Conservation (phyloP, 2,888 invertebrate species). For the Diaphora mendica region DNA sequence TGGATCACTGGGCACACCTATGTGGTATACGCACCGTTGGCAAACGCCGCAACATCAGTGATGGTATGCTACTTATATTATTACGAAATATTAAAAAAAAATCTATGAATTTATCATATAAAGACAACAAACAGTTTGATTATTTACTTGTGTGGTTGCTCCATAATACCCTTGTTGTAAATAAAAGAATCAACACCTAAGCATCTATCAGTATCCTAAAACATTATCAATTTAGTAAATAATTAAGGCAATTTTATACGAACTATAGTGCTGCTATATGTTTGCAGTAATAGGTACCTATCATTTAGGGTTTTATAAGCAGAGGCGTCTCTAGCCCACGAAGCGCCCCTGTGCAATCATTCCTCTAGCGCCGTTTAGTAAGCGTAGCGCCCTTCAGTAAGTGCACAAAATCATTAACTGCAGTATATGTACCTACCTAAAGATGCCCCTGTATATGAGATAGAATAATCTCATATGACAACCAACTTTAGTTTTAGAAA, state of each 20-base stretch:
- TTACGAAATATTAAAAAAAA: not conserved
- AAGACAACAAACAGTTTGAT: not conserved
- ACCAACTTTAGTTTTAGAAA: not conserved
- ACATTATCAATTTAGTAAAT: too few relatives aligned
- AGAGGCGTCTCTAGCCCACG: too few relatives aligned
- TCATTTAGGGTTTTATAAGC: not conserved
- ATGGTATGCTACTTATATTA: conserved; percentile 88
- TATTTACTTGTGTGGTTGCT: not conserved
- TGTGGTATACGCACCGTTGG: conserved; percentile 97
- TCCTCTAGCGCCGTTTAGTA: too few relatives aligned
- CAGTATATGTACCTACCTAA: too few relatives aligned
- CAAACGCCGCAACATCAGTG: conserved; percentile 97
- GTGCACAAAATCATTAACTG: too few relatives aligned
- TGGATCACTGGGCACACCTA: conserved; percentile 99
- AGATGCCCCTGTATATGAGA: too few relatives aligned
- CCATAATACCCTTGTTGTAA: not conserved
- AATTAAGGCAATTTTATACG: too few relatives aligned
- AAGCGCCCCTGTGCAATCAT: too few relatives aligned
- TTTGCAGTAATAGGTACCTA: not conserved
- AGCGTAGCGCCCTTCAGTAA: too few relatives aligned
- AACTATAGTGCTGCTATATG: not conserved
- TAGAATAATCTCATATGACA: not conserved
- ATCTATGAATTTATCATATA: too few relatives aligned
- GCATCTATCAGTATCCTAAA: too few relatives aligned
- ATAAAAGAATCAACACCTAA: not conserved